These are phyloP conservation scores for Calyptommatus sinebrachiatus DNA, from an alignment of 2,113 vertebrate genomes.

Conservation along the genomic window DNA sequence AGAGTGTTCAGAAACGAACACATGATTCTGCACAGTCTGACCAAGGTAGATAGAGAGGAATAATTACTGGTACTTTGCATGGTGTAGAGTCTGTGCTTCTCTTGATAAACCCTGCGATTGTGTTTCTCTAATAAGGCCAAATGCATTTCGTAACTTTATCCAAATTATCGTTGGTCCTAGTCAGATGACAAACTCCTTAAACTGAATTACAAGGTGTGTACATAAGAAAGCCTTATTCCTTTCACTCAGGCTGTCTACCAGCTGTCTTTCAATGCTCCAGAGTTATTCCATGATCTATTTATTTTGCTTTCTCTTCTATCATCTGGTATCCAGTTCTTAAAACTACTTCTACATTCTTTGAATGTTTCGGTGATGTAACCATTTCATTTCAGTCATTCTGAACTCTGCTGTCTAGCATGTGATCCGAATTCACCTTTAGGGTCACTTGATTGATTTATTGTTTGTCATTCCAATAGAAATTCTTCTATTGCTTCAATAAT, in stretches of 20 bases:
- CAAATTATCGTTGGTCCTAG: too few species aligned
- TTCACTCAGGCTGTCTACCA: too few species aligned
- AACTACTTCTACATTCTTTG: background rate
- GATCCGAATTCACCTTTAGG: background rate
- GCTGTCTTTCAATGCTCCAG: background rate
- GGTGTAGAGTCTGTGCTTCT: background rate
- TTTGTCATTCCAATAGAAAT: background rate
- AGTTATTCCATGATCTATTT: background rate
- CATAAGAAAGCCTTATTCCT: too few species aligned
- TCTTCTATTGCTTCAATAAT: background rate
- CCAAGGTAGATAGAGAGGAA: background rate
- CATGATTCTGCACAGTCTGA: background rate
- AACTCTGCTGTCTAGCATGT: background rate
- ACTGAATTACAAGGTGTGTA: too few species aligned
- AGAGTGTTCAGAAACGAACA: too few species aligned
- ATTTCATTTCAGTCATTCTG: background rate
- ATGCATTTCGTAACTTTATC: too few species aligned
- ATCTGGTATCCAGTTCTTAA: background rate
- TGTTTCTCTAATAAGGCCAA: too few species aligned
- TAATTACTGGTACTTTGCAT: background rate
- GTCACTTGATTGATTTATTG: background rate
- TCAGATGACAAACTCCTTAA: too few species aligned
- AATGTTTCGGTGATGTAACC: background rate
- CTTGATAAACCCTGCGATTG: too few species aligned
- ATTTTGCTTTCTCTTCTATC: background rate